A percentile compares a stretch with the other conserved stretches of the same genome.
phyloP scores from a whole-genome alignment of 2,113 vertebrate species.

The Bostrychus sinensis region DNA sequence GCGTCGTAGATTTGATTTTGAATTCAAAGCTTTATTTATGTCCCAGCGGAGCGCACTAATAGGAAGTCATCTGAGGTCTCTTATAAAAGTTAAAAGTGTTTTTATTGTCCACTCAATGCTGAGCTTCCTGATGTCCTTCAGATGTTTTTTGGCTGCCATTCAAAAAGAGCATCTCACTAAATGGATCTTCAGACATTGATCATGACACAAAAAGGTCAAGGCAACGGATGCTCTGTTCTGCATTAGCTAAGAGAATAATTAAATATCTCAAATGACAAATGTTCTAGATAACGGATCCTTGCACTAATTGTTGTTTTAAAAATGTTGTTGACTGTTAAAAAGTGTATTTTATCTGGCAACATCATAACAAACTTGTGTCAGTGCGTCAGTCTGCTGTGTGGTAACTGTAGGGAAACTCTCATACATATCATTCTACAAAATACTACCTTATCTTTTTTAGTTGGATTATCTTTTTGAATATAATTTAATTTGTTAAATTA shows the following conservation, averaged over 20 bases:
- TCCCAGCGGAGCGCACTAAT: neutral
- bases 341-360: no score
- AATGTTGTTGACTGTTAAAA: no score
- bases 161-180: conserved; percentile 1
- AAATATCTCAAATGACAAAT: neutral
- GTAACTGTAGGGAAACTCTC: no score
- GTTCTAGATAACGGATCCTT: no score
- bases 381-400: no score
- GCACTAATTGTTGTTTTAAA: no score
- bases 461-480: no score
- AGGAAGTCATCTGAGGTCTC: neutral
- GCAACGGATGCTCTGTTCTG: neutral
- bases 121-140: neutral
- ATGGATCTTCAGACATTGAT: neutral
- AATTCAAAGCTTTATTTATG: no score
- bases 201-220: neutral
- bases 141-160: neutral
- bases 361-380: no score
- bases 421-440: no score
- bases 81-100: neutral
- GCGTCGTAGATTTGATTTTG: neutral
- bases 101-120: neutral
- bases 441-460: no score
- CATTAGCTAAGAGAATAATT: neutral
- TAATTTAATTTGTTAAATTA: no score